A percentile compares a stretch with the other conserved stretches of the same genome.
Conservation (phyloP, 2,797 vertebrate genomes). For the Megalops cyprinoides region DNA sequence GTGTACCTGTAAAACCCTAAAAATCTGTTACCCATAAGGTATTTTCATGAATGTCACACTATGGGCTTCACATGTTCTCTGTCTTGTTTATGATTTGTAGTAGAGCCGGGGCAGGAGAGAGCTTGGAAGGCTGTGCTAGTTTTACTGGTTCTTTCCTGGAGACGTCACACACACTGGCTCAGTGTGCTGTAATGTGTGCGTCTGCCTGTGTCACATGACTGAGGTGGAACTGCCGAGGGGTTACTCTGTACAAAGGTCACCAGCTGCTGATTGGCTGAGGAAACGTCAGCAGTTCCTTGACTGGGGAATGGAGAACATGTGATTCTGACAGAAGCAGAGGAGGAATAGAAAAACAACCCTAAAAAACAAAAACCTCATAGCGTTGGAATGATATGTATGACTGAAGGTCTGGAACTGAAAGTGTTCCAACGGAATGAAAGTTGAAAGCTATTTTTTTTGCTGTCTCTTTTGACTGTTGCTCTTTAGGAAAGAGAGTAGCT, state of each 20-base stretch:
- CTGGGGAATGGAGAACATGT: slow-evolving; percentile 2
- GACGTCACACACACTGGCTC: not conserved
- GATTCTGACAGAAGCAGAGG: not conserved
- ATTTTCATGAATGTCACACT: too few relatives aligned
- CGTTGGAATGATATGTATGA: not conserved
- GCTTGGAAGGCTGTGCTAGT: too few relatives aligned
- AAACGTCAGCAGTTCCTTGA: not conserved
- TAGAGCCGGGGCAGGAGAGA: too few relatives aligned
- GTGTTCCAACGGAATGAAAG: not conserved
- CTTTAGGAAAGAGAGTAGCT: not conserved
- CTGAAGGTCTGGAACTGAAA: not conserved
- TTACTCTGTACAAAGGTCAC: slow-evolving; percentile 50
- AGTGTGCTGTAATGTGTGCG: not conserved
- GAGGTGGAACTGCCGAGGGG: slow-evolving; percentile 18
- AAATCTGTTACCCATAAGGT: too few relatives aligned
- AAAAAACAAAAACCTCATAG: not conserved
- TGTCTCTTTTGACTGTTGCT: not conserved
- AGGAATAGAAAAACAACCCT: too few relatives aligned
- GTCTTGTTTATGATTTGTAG: too few relatives aligned
- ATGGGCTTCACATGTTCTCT: too few relatives aligned
- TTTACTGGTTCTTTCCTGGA: not conserved
- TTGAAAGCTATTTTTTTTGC: not conserved
- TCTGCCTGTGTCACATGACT: slow-evolving; percentile 17
- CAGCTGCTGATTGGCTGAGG: slow-evolving; percentile 23
- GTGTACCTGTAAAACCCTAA: too few relatives aligned